These are phyloP conservation scores for Polydrusus tereticollis DNA, from an alignment of 2,888 invertebrate species.

Conservation along the genomic window DNA sequence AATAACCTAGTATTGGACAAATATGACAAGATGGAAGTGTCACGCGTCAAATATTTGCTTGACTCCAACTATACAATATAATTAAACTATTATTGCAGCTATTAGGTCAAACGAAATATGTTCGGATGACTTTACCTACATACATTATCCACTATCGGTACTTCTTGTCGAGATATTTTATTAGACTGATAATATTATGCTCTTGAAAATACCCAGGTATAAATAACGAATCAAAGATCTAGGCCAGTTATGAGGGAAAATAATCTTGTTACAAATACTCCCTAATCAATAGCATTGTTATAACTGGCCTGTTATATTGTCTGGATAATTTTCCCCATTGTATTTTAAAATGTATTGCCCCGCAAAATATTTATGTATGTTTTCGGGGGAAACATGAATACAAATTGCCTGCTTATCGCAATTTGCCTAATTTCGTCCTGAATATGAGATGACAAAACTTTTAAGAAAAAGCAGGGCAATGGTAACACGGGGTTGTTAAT, in stretches of 20 bases:
- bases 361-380: constrained; percentile 27
- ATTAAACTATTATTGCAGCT: too few relatives aligned
- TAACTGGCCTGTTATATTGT: constrained; percentile 14
- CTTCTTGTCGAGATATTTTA: too few relatives aligned
- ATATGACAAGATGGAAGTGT: too few relatives aligned
- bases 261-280: neutral
- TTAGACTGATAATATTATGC: too few relatives aligned
- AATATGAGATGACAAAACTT: constrained; percentile 25
- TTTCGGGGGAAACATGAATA: constrained; percentile 31
- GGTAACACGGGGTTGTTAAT: neutral
- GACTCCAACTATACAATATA: too few relatives aligned
- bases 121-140: too few relatives aligned
- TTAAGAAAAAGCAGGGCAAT: neutral
- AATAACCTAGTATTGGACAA: too few relatives aligned
- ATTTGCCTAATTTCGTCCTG: constrained; percentile 35
- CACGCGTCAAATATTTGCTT: too few relatives aligned
- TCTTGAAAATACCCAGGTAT: too few relatives aligned
- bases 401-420: constrained; percentile 39
- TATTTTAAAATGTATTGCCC: constrained; percentile 28
- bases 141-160: too few relatives aligned
- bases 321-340: constrained; percentile 28
- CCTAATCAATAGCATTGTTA: neutral
- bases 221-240: too few relatives aligned
- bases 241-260: neutral
- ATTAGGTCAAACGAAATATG: too few relatives aligned